Percentiles rank a stretch among this genome's conserved stretches.
Conservation (phyloP, 2,113 vertebrate genomes). For the Myotis davidii region DNA sequence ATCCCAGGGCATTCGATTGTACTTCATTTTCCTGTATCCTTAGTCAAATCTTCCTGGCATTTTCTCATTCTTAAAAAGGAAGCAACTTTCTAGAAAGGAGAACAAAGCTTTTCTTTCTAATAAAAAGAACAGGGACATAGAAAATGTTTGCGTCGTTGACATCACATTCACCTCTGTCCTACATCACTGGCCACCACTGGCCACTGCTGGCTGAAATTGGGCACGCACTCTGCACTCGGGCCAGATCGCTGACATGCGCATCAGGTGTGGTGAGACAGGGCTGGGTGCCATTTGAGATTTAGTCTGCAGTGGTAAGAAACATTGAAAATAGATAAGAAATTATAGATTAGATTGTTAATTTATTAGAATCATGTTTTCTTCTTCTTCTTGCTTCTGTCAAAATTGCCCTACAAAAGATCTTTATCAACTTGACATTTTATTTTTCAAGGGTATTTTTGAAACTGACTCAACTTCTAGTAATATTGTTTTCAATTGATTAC, state of each 20-base stretch:
- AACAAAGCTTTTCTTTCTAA: not conserved
- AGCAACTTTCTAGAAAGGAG: not conserved
- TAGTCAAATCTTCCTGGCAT: not conserved
- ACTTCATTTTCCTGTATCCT: not conserved
- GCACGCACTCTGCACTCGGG: accelerated
- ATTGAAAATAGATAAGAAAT: not conserved
- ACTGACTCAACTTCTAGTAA: not conserved
- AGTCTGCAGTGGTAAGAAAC: not conserved
- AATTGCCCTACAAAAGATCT: not conserved
- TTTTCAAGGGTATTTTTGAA: slow-evolving; percentile 18
- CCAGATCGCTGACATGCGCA: accelerated
- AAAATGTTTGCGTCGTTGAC: not conserved
- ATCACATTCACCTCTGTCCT: not conserved
- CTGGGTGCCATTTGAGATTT: not conserved
- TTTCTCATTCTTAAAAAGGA: not conserved
- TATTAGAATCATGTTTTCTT: not conserved
- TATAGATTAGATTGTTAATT: not conserved
- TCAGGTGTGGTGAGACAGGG: accelerated
- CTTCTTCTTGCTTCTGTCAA: not conserved
- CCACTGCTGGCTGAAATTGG: not conserved
- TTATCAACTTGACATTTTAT: not conserved
- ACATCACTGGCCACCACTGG: not conserved
- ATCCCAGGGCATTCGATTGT: not conserved
- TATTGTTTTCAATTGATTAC: not conserved
- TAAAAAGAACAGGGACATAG: not conserved